Percentiles rank a stretch among this genome's conserved stretches.
Conservation (phyloP, 2,888 invertebrate genomes). For the Diarsia rubi region DNA sequence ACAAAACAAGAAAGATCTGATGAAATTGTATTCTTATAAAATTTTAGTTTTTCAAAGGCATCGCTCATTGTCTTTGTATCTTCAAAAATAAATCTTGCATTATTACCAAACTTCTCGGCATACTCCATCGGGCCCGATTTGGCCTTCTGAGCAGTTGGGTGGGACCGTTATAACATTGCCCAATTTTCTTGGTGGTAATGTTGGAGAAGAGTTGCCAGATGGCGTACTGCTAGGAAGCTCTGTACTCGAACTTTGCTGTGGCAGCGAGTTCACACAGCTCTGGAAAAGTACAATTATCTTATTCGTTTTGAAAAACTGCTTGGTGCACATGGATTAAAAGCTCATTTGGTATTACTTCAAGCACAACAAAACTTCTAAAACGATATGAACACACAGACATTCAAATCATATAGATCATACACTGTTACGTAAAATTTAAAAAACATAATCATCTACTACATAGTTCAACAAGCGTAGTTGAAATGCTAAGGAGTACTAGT, state of each 20-base stretch:
- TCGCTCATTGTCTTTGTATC: neutral
- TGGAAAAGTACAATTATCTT: neutral
- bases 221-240: neutral
- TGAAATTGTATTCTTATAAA: neutral
- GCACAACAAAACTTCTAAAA: conserved; percentile 77
- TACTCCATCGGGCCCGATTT: conserved; percentile 48
- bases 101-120: conserved; percentile 49
- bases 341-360: conserved; percentile 69
- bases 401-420: conserved; percentile 51
- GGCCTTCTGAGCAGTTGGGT: conserved; percentile 32
- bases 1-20: neutral
- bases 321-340: neutral
- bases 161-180: conserved; percentile 16
- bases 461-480: conserved; percentile 84
- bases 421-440: conserved; percentile 78
- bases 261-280: conserved; percentile 19
- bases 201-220: neutral
- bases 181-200: fast-evolving
- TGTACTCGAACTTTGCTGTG: neutral
- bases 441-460: conserved; percentile 81
- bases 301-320: no score
- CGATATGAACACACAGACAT: conserved; percentile 69
- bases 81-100: neutral
- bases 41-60: neutral
- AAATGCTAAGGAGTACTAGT: conserved; percentile 86